Evolutionary conservation across 1,140 invertebrate genomes (phyloP).

Genomic region (Apis dorsata): DNA sequence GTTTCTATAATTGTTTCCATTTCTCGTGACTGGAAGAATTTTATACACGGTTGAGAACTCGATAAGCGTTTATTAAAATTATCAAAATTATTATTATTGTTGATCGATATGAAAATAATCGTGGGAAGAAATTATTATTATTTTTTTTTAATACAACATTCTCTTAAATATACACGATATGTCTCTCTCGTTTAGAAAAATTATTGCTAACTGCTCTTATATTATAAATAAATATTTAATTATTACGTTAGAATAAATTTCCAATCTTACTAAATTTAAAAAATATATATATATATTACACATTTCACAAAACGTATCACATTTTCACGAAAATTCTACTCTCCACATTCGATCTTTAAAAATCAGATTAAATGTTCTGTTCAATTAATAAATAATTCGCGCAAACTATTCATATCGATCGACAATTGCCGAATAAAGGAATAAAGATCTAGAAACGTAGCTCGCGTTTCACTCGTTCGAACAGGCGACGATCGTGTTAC

Average conservation of each 20-base stretch:
- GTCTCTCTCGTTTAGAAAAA: background rate
- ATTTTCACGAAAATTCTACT: background rate
- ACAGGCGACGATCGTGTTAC: slow-evolving; percentile 26
- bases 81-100: background rate
- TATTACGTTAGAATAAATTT: too few relatives aligned
- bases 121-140: background rate
- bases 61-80: background rate
- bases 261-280: too few relatives aligned
- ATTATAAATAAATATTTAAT: background rate
- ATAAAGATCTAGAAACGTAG: background rate
- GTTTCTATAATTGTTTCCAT: background rate
- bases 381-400: background rate
- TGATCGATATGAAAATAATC: slow-evolving; percentile 12
- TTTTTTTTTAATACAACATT: background rate
- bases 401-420: background rate
- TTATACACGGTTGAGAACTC: background rate
- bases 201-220: background rate
- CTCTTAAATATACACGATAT: background rate
- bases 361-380: background rate
- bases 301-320: too few relatives aligned
- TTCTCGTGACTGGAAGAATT: background rate
- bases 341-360: background rate
- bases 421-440: background rate
- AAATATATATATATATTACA: too few relatives aligned
- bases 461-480: background rate